A percentile compares a stretch with the other conserved stretches of the same genome.
phyloP scores from a whole-genome alignment of 2,888 invertebrate species.

The Plagodis pulveraria region DNA sequence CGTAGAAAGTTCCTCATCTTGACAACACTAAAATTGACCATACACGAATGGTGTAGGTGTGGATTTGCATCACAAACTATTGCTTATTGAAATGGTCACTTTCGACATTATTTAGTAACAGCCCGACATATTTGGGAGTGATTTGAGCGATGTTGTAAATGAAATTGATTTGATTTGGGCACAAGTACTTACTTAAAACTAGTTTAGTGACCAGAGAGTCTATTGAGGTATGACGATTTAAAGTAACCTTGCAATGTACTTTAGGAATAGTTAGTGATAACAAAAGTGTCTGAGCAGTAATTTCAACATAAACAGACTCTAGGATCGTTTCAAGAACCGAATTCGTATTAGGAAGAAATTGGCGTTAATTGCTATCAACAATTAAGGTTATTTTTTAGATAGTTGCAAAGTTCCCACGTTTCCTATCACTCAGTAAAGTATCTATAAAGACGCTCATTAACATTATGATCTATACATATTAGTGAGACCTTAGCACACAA shows the following conservation, averaged over 20 bases:
- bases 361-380: too few species aligned
- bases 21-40: conserved; percentile 75
- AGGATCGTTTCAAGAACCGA: too few species aligned
- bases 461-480: conserved; percentile 26
- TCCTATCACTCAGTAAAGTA: conserved; percentile 5
- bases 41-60: conserved; percentile 54
- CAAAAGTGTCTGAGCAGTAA: not conserved
- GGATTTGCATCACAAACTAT: conserved; percentile 73
- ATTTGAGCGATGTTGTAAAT: conserved; percentile 15
- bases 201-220: too few species aligned
- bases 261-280: too few species aligned
- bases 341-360: too few species aligned
- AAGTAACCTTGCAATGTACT: too few species aligned
- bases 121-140: conserved; percentile 24
- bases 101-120: conserved; percentile 52
- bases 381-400: not conserved
- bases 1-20: conserved; percentile 75
- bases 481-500: conserved; percentile 29
- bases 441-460: conserved; percentile 26
- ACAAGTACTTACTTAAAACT: not conserved
- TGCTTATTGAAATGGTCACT: conserved; percentile 50
- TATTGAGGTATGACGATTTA: too few species aligned
- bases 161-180: conserved; percentile 1
- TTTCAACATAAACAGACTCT: not conserved
- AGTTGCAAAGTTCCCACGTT: conserved; percentile 9